Base-by-base conservation (phyloP, 2,797 vertebrate species). In the Botia kubotai region DNA sequence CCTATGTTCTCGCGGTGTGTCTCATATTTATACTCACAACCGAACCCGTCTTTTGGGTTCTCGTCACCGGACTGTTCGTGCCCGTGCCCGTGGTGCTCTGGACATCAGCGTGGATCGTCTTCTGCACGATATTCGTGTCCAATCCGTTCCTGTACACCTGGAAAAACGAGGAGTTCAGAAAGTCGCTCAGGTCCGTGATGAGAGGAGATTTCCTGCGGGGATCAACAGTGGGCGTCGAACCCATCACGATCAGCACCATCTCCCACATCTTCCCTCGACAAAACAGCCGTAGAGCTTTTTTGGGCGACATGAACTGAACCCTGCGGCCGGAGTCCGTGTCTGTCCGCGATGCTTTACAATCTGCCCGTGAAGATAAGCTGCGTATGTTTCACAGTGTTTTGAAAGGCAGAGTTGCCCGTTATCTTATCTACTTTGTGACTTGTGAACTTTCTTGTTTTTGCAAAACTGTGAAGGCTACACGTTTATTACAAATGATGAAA, bases 131-230 rank as follows among this genome's bases (percentile, higher is more conserved):
- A 48, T 95, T 94, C 0, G 95, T 94, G 17, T 90, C 95, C 87
- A 96, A 95, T 88, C 95, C 95, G 0, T 91, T 96, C 83, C 92
- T 96, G 77, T 96, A 95, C 89, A 96, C 95, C 0, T 96, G 95
- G 95, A 94, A 95, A 83, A 96, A 96, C 81, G 95, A 96, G 89
- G 95, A 96, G 89, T 96, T 96, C 89, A 90, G 94, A 62, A 93
- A 93, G 63, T 95, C 95, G 0, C 91, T 95, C 79, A 92, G 93
- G 81, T 92, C 93, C 0, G 91, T 95, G 29, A 87, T 94, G 82
- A 93, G 87, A 79, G 26, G 92, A 83, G 48, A 91, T 84, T 21
- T 86, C 81, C 65, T 88, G 90, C 19, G 83, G 80, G 74, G 85
- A 23, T 29, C 90, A 82, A 76, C 83, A 4, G 88, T 87, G 10